Percentiles rank a stretch among this genome's conserved stretches.
Evolutionary conservation across 2,797 vertebrate species (phyloP).

Genomic region (Acridotheres tristis): DNA sequence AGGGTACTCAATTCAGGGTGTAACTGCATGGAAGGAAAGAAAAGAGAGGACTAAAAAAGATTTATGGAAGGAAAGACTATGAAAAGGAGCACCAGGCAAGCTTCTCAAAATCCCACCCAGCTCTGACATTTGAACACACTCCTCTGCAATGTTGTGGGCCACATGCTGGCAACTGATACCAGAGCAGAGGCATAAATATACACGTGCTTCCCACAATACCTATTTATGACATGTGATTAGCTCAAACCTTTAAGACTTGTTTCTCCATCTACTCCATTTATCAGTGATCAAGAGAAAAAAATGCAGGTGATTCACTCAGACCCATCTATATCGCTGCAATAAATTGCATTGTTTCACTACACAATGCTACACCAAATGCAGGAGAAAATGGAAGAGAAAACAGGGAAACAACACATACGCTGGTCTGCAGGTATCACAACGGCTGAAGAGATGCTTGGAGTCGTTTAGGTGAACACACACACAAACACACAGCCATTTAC

Average conservation of each 20-base stretch:
- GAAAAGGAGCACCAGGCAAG: neutral
- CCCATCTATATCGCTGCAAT: neutral
- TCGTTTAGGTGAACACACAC: neutral
- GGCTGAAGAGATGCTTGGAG: neutral
- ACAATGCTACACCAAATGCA: neutral
- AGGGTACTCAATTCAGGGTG: neutral
- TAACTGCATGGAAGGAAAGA: neutral
- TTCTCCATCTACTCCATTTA: neutral
- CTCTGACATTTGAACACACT: neutral
- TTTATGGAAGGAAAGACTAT: neutral
- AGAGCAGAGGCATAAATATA: neutral
- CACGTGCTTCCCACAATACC: rapidly evolving
- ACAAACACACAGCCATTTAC: neutral
- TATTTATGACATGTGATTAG: neutral
- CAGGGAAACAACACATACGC: neutral
- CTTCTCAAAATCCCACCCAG: neutral
- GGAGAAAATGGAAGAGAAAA: neutral
- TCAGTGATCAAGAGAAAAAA: neutral
- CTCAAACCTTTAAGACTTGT: neutral
- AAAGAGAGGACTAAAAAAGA: neutral
- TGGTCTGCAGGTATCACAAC: neutral
- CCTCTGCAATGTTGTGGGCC: neutral
- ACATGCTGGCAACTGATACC: neutral
- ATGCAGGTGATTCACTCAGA: neutral
- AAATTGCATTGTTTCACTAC: neutral